Conservation (phyloP, 92 coral and sea anemone species). For the Actinernus sp. region DNA sequence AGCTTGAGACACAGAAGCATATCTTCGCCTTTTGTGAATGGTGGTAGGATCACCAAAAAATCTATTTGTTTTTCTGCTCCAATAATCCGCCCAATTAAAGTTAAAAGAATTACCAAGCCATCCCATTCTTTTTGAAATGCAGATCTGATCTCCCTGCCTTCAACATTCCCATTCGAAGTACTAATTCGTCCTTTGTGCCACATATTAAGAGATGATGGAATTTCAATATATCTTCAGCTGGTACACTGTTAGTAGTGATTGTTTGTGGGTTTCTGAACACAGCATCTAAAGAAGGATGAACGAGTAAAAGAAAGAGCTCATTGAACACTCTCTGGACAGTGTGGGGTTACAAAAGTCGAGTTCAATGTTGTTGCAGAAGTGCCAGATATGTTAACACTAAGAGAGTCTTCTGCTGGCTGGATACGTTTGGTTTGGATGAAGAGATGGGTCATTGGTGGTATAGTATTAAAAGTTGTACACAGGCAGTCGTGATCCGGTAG, state of each 20-base stretch:
- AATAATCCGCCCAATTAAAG: no score
- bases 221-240: conserved; percentile 31
- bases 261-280: no score
- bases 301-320: no score
- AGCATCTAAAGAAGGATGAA: no score
- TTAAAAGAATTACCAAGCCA: no score
- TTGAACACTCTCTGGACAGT: no score
- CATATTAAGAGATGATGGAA: no score
- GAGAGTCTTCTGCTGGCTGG: no score
- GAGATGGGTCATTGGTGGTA: conserved; percentile 75
- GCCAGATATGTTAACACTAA: conserved; percentile 52
- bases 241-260: conserved; percentile 18
- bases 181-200: no score
- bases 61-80: no score
- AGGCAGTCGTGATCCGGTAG: no score
- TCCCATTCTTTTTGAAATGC: conserved; percentile 55
- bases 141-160: conserved; percentile 29
- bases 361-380: conserved; percentile 59
- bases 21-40: conserved; percentile 10
- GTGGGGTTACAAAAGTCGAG: conserved; percentile 43
- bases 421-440: conserved; percentile 40
- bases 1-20: conserved; percentile 11
- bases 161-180: conserved; percentile 32
- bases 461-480: conserved; percentile 41
- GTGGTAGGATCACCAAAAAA: conserved; percentile 23